These are phyloP conservation scores for Diplolepis rosae DNA, from an alignment of 2,888 invertebrate species.

Conservation along the genomic window DNA sequence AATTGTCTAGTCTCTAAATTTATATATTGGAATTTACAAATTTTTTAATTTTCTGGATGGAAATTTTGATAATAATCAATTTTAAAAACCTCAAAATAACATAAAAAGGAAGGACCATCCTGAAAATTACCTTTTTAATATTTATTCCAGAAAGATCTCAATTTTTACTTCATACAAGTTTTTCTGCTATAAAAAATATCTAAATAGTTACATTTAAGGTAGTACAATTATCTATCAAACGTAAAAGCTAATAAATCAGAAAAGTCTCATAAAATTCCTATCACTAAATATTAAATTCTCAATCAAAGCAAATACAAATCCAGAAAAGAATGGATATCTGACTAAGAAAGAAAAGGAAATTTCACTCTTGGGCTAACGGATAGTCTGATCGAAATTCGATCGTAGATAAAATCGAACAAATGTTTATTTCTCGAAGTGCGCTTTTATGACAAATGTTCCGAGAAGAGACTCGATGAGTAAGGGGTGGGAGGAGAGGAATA, in stretches of 20 bases:
- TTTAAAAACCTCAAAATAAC: too few species aligned
- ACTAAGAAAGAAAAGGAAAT: background rate
- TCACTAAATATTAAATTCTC: background rate
- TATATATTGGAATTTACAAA: too few species aligned
- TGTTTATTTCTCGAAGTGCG: constrained; percentile 17
- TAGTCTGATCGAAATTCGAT: constrained; percentile 21
- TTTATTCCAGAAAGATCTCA: too few species aligned
- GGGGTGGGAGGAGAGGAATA: background rate
- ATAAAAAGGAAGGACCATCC: too few species aligned
- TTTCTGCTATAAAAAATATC: too few species aligned
- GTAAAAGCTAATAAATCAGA: background rate
- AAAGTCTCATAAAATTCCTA: background rate
- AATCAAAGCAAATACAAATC: background rate
- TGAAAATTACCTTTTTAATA: too few species aligned
- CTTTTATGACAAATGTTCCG: constrained; percentile 13
- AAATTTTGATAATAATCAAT: too few species aligned
- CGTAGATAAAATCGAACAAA: constrained; percentile 27
- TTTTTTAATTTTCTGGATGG: too few species aligned
- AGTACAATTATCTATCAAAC: background rate
- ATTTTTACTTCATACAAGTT: too few species aligned
- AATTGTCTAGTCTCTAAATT: too few species aligned
- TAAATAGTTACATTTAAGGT: too few species aligned
- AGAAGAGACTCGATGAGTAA: background rate
- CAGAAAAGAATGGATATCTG: background rate
- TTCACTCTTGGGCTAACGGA: background rate